Conservation (phyloP, 2,888 invertebrate species). For the Caenorhabditis imperialis region DNA sequence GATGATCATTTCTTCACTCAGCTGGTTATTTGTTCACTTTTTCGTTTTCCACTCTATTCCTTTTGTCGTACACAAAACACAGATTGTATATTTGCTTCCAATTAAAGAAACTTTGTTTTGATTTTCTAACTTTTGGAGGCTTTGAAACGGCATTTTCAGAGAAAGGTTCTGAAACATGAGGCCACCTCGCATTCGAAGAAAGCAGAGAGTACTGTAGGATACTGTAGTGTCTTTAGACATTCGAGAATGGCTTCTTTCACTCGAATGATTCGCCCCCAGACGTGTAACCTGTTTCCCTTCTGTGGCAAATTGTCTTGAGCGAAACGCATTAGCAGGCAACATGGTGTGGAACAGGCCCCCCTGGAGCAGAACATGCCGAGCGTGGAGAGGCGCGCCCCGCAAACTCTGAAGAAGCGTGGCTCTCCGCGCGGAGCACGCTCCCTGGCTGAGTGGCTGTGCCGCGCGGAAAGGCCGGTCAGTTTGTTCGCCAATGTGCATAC, state of each 20-base stretch:
- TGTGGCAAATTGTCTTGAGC: conserved; percentile 21
- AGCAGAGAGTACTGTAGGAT: no score
- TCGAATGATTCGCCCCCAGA: no score
- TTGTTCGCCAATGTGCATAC: conserved; percentile 45
- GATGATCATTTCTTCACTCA: conserved; percentile 47
- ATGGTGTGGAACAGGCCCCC: conserved; percentile 34
- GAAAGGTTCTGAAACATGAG: no score
- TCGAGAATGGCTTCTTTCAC: no score
- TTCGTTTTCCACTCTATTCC: not conserved
- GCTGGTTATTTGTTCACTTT: conserved; percentile 46
- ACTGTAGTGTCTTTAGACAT: no score
- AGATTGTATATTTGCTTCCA: conserved; percentile 48
- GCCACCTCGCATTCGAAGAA: no score
- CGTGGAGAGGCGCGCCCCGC: conserved; percentile 40
- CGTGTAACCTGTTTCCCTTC: not conserved
- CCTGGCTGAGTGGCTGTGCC: conserved; percentile 13
- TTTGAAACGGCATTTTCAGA: no score
- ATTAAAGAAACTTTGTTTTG: conserved; percentile 15
- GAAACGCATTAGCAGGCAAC: conserved; percentile 43
- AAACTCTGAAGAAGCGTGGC: conserved; percentile 32
- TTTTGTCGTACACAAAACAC: conserved; percentile 5
- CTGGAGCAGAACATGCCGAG: conserved; percentile 38
- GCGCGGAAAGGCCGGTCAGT: conserved; percentile 34
- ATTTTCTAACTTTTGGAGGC: no score
- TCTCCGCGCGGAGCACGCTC: conserved; percentile 20